Evolutionary conservation across 2,113 vertebrate genomes (phyloP).

Genomic region (Echinops telfairi): DNA sequence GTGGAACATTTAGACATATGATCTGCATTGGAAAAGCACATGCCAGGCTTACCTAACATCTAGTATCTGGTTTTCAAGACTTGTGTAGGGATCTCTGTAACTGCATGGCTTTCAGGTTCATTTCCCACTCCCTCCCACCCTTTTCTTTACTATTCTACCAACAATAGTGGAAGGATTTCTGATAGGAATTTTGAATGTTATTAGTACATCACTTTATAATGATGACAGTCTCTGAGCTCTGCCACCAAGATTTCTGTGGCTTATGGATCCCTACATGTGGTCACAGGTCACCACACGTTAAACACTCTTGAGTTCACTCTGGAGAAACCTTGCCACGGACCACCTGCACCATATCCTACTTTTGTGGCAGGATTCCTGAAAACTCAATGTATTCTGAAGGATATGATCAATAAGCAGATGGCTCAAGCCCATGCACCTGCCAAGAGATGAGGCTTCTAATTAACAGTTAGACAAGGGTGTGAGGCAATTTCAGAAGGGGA

Average conservation of each 20-base stretch:
- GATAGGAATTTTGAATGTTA: not conserved
- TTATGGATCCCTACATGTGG: not conserved
- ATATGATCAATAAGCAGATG: slow-evolving; percentile 56
- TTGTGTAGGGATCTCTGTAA: not conserved
- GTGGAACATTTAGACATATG: not conserved
- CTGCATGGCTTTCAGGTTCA: not conserved
- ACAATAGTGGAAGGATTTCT: not conserved
- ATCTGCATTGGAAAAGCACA: not conserved
- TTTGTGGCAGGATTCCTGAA: slow-evolving; percentile 57
- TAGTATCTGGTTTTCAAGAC: not conserved
- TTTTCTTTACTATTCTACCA: not conserved
- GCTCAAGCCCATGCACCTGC: not conserved
- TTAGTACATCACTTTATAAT: not conserved
- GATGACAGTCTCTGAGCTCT: slow-evolving; percentile 2
- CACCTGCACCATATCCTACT: slow-evolving; percentile 44
- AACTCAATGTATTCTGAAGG: slow-evolving; percentile 60
- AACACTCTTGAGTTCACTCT: not conserved
- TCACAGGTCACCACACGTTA: not conserved
- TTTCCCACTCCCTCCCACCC: not conserved
- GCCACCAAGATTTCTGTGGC: not conserved
- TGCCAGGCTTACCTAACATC: not conserved
- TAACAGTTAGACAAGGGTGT: slow-evolving; percentile 69
- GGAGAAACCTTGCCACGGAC: slow-evolving; percentile 33
- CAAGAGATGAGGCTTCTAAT: slow-evolving; percentile 74
- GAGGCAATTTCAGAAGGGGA: slow-evolving; percentile 48